phyloP scores from a whole-genome alignment of 2,113 vertebrate genomes.

The Erpornis zantholeuca region DNA sequence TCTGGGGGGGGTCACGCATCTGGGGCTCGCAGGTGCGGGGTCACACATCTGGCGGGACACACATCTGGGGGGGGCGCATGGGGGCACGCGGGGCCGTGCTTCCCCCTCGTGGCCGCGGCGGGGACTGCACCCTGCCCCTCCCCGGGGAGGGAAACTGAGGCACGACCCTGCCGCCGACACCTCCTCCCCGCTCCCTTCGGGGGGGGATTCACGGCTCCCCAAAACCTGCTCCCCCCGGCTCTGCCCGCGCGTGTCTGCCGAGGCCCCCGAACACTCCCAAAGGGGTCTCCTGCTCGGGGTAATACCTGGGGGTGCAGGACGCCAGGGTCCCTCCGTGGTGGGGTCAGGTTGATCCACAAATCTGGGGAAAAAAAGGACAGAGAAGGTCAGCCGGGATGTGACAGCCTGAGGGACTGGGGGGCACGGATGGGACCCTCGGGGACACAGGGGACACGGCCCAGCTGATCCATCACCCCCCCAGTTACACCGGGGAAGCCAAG shows the following conservation, averaged over 20 bases:
- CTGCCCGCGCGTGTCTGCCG: not conserved
- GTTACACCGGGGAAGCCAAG: not conserved
- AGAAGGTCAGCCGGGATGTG: fast-evolving
- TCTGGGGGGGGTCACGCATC: not conserved
- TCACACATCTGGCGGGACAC: not conserved
- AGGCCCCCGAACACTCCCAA: not conserved
- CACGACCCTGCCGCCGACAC: not conserved
- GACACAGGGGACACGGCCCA: not conserved
- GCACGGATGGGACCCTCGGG: not conserved
- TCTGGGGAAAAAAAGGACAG: not conserved
- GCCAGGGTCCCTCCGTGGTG: fast-evolving
- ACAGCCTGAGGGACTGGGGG: not conserved
- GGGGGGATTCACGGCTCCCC: too few relatives aligned
- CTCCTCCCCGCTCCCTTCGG: too few relatives aligned
- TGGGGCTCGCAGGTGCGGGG: too few relatives aligned
- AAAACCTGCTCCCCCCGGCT: fast-evolving
- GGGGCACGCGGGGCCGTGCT: not conserved
- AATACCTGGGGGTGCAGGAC: fast-evolving
- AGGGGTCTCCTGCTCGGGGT: fast-evolving
- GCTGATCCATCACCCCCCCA: fast-evolving
- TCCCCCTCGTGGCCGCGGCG: not conserved
- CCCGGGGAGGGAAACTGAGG: not conserved
- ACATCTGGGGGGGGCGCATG: too few relatives aligned
- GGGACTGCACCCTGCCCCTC: not conserved
- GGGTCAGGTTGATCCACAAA: not conserved